Evolutionary conservation across 2,888 invertebrate species (phyloP).

Genomic region (Villa cingulata): DNA sequence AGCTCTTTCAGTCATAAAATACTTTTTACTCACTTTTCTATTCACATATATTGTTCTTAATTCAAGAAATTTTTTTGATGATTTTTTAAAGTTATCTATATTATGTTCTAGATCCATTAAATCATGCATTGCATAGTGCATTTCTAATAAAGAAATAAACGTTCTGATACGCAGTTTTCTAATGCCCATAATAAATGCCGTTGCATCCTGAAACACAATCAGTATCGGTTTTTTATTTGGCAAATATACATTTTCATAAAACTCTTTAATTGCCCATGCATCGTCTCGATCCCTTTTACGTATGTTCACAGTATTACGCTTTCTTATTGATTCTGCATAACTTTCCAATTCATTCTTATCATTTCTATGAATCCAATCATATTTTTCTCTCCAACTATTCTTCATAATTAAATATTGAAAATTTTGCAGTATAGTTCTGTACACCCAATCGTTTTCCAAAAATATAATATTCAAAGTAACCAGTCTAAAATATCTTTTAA

Average conservation of each 20-base stretch:
- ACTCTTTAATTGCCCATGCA: slow-evolving; percentile 31
- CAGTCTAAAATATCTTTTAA: slow-evolving; percentile 22
- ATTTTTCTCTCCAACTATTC: slow-evolving; percentile 27
- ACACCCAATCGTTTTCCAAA: slow-evolving; percentile 31
- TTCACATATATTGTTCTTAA: slow-evolving; percentile 27
- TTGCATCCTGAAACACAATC: slow-evolving; percentile 26
- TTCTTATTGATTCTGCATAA: slow-evolving; percentile 15
- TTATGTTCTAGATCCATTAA: slow-evolving; percentile 26
- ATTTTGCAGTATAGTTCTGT: slow-evolving; percentile 30
- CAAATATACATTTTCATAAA: slow-evolving; percentile 27
- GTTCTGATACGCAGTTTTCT: slow-evolving; percentile 28
- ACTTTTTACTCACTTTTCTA: slow-evolving; percentile 27
- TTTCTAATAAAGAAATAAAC: slow-evolving; percentile 27
- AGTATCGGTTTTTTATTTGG: slow-evolving; percentile 25
- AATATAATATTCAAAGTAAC: slow-evolving; percentile 33
- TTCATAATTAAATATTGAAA: slow-evolving; percentile 33
- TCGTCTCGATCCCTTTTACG: slow-evolving; percentile 29
- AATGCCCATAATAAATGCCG: slow-evolving; percentile 24
- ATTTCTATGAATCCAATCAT: slow-evolving; percentile 31
- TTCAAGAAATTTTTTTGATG: slow-evolving; percentile 25
- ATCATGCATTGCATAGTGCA: slow-evolving; percentile 29
- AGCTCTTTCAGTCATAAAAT: slow-evolving; percentile 28
- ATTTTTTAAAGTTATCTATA: slow-evolving; percentile 25
- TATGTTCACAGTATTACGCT: slow-evolving; percentile 15
- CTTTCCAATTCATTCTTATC: slow-evolving; percentile 23